These are phyloP conservation scores for Campoletis raptor DNA, from an alignment of 2,888 invertebrate species.

Conservation along the genomic window DNA sequence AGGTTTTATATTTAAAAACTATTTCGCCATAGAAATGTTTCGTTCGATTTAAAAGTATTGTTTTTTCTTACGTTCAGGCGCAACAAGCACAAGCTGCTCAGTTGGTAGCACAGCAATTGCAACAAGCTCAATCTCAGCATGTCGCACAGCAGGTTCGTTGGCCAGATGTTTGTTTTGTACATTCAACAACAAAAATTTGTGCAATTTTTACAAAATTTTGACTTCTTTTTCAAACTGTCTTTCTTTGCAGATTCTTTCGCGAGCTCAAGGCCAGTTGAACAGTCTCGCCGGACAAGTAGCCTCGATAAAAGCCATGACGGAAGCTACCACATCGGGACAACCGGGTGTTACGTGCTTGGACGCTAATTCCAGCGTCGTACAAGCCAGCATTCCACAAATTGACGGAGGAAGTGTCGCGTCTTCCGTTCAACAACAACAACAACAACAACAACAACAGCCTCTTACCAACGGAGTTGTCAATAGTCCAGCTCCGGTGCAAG, in stretches of 20 bases:
- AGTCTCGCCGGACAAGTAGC: slow-evolving; percentile 79
- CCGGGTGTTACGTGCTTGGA: slow-evolving; percentile 69
- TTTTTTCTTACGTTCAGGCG: slow-evolving; percentile 73
- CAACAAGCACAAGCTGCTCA: slow-evolving; percentile 81
- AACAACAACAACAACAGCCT: slow-evolving; percentile 69
- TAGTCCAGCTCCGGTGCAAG: slow-evolving; percentile 77
- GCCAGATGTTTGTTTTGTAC: neutral
- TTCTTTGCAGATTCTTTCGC: slow-evolving; percentile 79
- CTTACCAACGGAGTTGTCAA: slow-evolving; percentile 79
- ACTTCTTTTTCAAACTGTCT: neutral
- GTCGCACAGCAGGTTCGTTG: slow-evolving; percentile 81
- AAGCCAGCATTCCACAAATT: slow-evolving; percentile 66
- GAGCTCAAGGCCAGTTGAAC: slow-evolving; percentile 82
- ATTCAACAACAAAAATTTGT: neutral
- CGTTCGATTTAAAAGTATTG: neutral
- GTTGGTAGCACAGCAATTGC: slow-evolving; percentile 81
- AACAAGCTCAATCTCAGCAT: slow-evolving; percentile 83
- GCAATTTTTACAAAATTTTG: neutral
- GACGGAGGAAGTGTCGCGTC: slow-evolving; percentile 77
- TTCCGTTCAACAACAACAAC: slow-evolving; percentile 65
- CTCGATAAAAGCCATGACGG: slow-evolving; percentile 79
- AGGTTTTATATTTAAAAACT: too few relatives aligned
- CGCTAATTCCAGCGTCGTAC: slow-evolving; percentile 54
- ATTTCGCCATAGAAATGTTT: too few relatives aligned
- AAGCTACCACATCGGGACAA: slow-evolving; percentile 79